Percentiles rank a stretch among this genome's conserved stretches.
phyloP scores from a whole-genome alignment of 2,113 vertebrate species.

The Burhinus bistriatus region DNA sequence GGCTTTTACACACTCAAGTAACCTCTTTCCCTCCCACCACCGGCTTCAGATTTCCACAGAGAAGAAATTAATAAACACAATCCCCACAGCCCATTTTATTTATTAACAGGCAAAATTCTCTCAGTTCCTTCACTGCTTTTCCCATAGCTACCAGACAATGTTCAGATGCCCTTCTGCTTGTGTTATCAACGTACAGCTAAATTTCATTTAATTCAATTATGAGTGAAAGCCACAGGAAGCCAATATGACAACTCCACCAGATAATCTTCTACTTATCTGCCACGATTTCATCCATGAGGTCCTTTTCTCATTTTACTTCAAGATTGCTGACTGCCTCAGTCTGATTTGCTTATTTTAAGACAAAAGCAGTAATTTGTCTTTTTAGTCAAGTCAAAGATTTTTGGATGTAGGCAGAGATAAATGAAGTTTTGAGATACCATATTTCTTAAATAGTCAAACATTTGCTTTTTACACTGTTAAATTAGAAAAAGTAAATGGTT shows the following conservation, averaged over 20 bases:
- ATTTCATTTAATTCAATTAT: conserved; percentile 21
- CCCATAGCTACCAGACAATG: background rate
- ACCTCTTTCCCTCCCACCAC: background rate
- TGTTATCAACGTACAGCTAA: background rate
- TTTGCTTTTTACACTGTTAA: background rate
- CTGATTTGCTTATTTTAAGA: background rate
- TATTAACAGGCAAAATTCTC: background rate
- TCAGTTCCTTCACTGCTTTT: background rate
- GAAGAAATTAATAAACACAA: background rate
- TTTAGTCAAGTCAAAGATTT: background rate
- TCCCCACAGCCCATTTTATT: background rate
- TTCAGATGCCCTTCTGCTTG: background rate
- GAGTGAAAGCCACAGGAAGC: conserved; percentile 3
- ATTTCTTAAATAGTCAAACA: background rate
- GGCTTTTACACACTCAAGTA: background rate
- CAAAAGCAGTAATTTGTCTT: background rate
- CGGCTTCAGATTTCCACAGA: background rate
- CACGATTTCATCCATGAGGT: background rate
- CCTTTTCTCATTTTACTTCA: background rate
- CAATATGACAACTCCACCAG: background rate
- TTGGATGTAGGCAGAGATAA: background rate
- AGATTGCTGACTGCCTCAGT: background rate
- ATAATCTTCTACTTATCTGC: background rate
- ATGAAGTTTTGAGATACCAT: background rate
- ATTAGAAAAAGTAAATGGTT: background rate